Percentiles rank a stretch among this genome's conserved stretches.
These are phyloP conservation scores for Mactromeris polynyma DNA, from an alignment of 2,888 invertebrate species.

Conservation along the genomic window DNA sequence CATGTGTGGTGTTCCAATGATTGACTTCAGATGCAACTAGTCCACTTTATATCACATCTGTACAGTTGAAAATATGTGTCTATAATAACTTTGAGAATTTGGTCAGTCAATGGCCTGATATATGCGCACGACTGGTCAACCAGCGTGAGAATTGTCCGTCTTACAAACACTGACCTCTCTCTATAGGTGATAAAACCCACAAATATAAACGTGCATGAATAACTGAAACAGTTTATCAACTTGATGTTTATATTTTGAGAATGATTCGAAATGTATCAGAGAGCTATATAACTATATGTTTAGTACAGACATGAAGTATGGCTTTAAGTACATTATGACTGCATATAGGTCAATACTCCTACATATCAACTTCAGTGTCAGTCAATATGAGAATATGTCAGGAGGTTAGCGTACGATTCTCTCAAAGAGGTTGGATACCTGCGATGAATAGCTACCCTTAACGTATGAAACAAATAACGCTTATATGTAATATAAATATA, in stretches of 20 bases:
- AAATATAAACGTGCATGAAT: slow-evolving; percentile 42
- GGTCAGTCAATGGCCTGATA: slow-evolving; percentile 16
- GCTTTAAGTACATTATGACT: not conserved
- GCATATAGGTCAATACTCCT: not conserved
- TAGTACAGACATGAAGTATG: not conserved
- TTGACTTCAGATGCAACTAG: not conserved
- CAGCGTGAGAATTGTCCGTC: slow-evolving; percentile 55
- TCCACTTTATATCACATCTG: not conserved
- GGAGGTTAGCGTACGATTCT: not conserved
- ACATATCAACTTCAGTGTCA: not conserved
- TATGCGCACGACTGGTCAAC: slow-evolving; percentile 29
- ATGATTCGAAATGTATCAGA: not conserved
- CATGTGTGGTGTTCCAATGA: not conserved
- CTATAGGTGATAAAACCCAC: slow-evolving; percentile 47
- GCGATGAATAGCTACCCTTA: too few relatives aligned
- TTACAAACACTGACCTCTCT: slow-evolving; percentile 39
- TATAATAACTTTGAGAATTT: not conserved
- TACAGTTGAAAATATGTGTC: not conserved
- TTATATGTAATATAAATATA: too few relatives aligned
- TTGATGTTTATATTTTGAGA: slow-evolving; percentile 52
- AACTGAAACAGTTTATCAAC: slow-evolving; percentile 50
- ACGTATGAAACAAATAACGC: too few relatives aligned
- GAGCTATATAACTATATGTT: not conserved
- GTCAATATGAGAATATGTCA: not conserved
- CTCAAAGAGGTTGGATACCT: not conserved